Evolutionary conservation across 2,888 invertebrate species (phyloP).

Genomic region (Eupithecia pulchellata): DNA sequence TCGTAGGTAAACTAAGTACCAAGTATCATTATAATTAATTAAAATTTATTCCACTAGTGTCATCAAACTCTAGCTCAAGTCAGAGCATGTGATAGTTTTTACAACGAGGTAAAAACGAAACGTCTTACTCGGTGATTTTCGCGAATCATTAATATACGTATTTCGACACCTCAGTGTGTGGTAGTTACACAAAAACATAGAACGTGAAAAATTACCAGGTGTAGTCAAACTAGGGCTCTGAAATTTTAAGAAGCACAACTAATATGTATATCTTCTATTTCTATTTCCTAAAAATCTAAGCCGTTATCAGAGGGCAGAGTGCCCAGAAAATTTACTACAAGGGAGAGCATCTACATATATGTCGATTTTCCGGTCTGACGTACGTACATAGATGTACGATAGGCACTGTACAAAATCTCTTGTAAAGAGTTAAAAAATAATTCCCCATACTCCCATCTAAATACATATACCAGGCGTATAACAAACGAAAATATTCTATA

Average conservation of each 20-base stretch:
- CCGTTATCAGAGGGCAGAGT: too few species aligned
- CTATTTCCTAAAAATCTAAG: too few species aligned
- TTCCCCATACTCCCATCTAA: neutral
- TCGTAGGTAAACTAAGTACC: neutral
- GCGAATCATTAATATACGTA: constrained; percentile 34
- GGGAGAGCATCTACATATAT: neutral
- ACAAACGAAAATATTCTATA: too few species aligned
- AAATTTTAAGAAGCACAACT: too few species aligned
- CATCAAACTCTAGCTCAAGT: constrained; percentile 29
- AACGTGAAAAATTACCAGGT: constrained; percentile 19
- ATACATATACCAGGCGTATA: too few species aligned
- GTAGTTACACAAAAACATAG: constrained; percentile 30
- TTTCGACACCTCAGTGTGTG: constrained; percentile 38
- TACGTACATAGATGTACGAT: too few species aligned
- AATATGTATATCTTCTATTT: too few species aligned
- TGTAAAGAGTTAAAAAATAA: neutral
- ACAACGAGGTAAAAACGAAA: constrained; percentile 30
- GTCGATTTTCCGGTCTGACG: neutral
- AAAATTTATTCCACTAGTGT: constrained; percentile 12
- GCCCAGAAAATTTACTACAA: too few species aligned
- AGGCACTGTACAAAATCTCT: neutral
- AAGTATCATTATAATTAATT: neutral
- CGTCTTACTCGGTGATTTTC: constrained; percentile 28
- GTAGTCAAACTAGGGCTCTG: constrained; percentile 10
- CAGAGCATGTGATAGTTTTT: constrained; percentile 28